Evolutionary conservation across 92 coral and sea anemone genomes (phyloP).

Genomic region (Parazoanthus swiftii): DNA sequence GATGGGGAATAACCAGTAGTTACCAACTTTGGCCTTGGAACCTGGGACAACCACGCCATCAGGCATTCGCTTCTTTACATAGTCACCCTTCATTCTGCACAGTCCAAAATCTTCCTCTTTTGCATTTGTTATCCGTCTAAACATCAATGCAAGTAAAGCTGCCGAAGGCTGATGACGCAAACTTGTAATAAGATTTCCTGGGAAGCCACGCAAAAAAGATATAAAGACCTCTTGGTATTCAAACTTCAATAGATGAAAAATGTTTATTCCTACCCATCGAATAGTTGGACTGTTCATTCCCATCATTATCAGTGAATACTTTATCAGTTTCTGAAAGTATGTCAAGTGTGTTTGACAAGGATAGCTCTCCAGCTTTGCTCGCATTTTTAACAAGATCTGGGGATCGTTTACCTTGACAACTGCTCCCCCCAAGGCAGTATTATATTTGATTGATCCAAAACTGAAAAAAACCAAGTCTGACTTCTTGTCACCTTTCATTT

Average conservation of each 20-base stretch:
- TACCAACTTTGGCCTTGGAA: slow-evolving; percentile 60
- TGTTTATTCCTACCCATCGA: slow-evolving; percentile 42
- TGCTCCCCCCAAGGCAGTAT: slow-evolving; percentile 91
- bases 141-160: slow-evolving; percentile 75
- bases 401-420: slow-evolving; percentile 66
- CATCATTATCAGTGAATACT: slow-evolving; percentile 78
- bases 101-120: slow-evolving; percentile 60
- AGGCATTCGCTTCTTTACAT: slow-evolving; percentile 75
- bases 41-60: slow-evolving; percentile 88
- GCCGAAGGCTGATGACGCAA: slow-evolving; percentile 85
- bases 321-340: slow-evolving; percentile 64
- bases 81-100: slow-evolving; percentile 86
- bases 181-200: slow-evolving; percentile 65
- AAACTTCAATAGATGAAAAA: slow-evolving; percentile 57
- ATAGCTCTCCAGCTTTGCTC: slow-evolving; percentile 65
- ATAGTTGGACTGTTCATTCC: slow-evolving; percentile 58
- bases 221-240: slow-evolving; percentile 77
- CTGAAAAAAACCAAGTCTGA: slow-evolving; percentile 87
- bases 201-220: slow-evolving; percentile 88
- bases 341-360: slow-evolving; percentile 73
- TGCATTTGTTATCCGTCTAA: slow-evolving; percentile 62
- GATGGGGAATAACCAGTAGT: slow-evolving; percentile 94
- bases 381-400: slow-evolving; percentile 73
- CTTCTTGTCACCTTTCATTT: slow-evolving; percentile 67
- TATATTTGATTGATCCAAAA: slow-evolving; percentile 92